Base-by-base conservation (phyloP, 2,113 vertebrate species). In the Spheniscus mendiculus region DNA sequence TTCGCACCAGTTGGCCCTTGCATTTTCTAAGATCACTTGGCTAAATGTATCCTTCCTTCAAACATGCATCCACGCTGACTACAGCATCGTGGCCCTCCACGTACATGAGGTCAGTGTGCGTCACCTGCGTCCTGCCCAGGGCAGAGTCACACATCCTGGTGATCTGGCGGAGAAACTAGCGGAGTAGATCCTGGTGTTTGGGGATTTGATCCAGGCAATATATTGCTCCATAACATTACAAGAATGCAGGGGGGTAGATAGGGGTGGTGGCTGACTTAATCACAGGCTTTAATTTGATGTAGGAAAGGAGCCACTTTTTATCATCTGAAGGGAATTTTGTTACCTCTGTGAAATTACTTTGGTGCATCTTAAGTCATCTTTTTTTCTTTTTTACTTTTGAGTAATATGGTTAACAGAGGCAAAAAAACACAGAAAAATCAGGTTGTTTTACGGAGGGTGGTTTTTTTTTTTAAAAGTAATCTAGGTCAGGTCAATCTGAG, bases 401-500 rank as follows among this genome's bases (percentile, higher is more conserved):
- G 40, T 76, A 66, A 73, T 55, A 29, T 78, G 58, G 10, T 49
- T 89, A 93, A 59, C 3, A 38, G 25, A 55, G 16, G 40, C 6
- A 72, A 69, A 81, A 65, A 93, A 34, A 0, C 36, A 47, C 62
- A 77, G 55, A 74, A 93, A 95, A 91, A 71, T 36, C 26, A 36
- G 13, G 11, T 42, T 86, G 36, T 12, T 87, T 93, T 78, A 69
- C 1, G 1, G 30, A 47, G 53, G 27, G 8, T 40, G 12, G 2
- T 15, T 14, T 22, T 59, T 30, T 44, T 65, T 22, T 65, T 62
- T 45, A 5, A 0, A 63, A 70, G 34, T 91, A 85, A 97, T 96
- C 90, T 95, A 94, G 93, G 92, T 97, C 97, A 93, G 96, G 84
- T 91, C 92, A 91, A 1, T 69, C 56, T 44, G 59, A 80, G 77